A percentile compares a stretch with the other conserved stretches of the same genome.
Conservation (phyloP, 2,113 vertebrate genomes). For the Istiophorus platypterus region DNA sequence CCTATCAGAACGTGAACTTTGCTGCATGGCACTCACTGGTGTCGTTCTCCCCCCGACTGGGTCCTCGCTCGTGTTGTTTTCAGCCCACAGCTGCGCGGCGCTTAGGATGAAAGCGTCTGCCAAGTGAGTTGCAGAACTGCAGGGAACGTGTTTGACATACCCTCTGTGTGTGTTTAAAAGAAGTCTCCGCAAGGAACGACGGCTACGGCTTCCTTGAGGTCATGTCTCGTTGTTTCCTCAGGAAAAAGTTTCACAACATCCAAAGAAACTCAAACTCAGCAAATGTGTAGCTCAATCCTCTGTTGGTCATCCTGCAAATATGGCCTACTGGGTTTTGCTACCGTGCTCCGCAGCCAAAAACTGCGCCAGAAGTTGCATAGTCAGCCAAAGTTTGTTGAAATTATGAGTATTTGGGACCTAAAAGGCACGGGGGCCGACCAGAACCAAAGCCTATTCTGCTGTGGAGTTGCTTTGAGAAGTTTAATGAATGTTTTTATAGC, state of each 20-base stretch:
- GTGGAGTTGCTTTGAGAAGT: background rate
- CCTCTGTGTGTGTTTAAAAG: background rate
- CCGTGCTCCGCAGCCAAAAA: background rate
- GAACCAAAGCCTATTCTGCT: background rate
- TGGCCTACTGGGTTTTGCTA: background rate
- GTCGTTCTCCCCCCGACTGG: too few relatives aligned
- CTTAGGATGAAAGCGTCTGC: too few relatives aligned
- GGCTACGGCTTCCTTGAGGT: background rate
- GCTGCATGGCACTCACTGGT: too few relatives aligned
- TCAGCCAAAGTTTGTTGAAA: background rate
- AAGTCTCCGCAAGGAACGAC: background rate
- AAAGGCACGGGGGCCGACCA: background rate
- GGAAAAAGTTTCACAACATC: background rate
- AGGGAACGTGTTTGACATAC: background rate
- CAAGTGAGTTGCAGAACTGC: too few relatives aligned
- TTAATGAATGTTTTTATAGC: too few relatives aligned
- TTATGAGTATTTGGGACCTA: background rate
- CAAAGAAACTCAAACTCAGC: background rate
- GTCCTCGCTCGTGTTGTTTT: too few relatives aligned
- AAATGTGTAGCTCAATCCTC: background rate
- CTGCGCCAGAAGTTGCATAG: background rate
- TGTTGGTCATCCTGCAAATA: background rate
- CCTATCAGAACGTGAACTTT: too few relatives aligned
- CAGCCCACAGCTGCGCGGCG: too few relatives aligned
- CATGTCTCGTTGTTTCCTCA: background rate